Percentiles rank a stretch among this genome's conserved stretches.
Conservation (phyloP, 2,888 invertebrate species). For the Aethes cnicana region DNA sequence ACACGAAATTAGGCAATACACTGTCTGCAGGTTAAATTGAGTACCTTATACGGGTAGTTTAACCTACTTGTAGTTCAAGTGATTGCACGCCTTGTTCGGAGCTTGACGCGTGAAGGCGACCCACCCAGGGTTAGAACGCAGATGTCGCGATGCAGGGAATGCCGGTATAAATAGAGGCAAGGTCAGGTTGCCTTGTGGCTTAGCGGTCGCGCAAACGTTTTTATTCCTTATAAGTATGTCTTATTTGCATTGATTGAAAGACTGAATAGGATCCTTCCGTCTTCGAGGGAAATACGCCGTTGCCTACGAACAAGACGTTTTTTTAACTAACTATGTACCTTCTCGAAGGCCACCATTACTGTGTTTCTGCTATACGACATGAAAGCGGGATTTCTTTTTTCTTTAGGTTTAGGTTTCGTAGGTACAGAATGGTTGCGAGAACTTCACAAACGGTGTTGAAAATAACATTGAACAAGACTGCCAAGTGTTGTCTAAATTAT, state of each 20-base stretch:
- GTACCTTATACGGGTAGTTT: conserved; percentile 20
- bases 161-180: conserved; percentile 65
- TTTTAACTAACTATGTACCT: too few relatives aligned
- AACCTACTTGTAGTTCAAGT: conserved; percentile 26
- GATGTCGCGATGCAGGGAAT: conserved; percentile 56
- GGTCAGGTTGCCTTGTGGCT: conserved; percentile 50
- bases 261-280: background rate
- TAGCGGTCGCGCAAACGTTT: conserved; percentile 35
- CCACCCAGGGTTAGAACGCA: conserved; percentile 41
- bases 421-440: too few relatives aligned
- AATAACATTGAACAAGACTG: too few relatives aligned
- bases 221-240: conserved; percentile 36
- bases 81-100: conserved; percentile 29
- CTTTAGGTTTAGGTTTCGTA: too few relatives aligned
- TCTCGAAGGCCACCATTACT: too few relatives aligned
- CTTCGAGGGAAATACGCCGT: too few relatives aligned
- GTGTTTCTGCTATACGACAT: too few relatives aligned
- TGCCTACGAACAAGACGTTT: too few relatives aligned
- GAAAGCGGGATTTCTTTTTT: too few relatives aligned
- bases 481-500: too few relatives aligned
- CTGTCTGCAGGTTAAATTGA: conserved; percentile 18
- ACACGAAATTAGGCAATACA: conserved; percentile 27
- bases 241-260: conserved; percentile 12
- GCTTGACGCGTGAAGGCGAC: conserved; percentile 26
- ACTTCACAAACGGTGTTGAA: too few relatives aligned